A percentile compares a stretch with the other conserved stretches of the same genome.
Evolutionary conservation across 2,888 invertebrate genomes (phyloP).

Genomic region (Xestia sexstrigata): DNA sequence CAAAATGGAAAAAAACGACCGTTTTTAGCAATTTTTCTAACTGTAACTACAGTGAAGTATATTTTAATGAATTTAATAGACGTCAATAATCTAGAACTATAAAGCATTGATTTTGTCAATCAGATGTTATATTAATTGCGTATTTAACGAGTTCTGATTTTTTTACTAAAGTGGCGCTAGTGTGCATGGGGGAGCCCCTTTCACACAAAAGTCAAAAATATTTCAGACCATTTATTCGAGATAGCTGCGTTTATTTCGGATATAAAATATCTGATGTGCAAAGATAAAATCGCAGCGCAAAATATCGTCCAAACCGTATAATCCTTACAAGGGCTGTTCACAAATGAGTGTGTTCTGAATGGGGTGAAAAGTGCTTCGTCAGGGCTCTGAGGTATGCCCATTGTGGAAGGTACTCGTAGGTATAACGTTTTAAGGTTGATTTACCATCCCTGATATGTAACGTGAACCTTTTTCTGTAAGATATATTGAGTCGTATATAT

Average conservation of each 20-base stretch:
- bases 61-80: too few species aligned
- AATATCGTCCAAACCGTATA: slow-evolving; percentile 46
- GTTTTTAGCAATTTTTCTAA: too few species aligned
- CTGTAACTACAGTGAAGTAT: too few species aligned
- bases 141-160: too few species aligned
- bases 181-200: too few species aligned
- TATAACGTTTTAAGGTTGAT: slow-evolving; percentile 45
- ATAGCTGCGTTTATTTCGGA: slow-evolving; percentile 1
- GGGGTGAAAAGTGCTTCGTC: slow-evolving; percentile 64
- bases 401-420: slow-evolving; percentile 13
- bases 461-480: slow-evolving; percentile 21
- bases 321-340: slow-evolving; percentile 37
- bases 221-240: background rate
- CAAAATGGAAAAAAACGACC: too few species aligned
- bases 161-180: too few species aligned
- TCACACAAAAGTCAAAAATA: background rate
- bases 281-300: slow-evolving; percentile 16
- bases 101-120: too few species aligned
- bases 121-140: too few species aligned
- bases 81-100: too few species aligned
- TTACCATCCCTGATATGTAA: slow-evolving; percentile 39
- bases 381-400: slow-evolving; percentile 33
- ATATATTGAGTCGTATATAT: slow-evolving; percentile 11
- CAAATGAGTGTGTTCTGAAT: slow-evolving; percentile 33
- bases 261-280: slow-evolving; percentile 11